Evolutionary conservation across 2,888 invertebrate genomes (phyloP).

Genomic region (Dexiosoma caninum): DNA sequence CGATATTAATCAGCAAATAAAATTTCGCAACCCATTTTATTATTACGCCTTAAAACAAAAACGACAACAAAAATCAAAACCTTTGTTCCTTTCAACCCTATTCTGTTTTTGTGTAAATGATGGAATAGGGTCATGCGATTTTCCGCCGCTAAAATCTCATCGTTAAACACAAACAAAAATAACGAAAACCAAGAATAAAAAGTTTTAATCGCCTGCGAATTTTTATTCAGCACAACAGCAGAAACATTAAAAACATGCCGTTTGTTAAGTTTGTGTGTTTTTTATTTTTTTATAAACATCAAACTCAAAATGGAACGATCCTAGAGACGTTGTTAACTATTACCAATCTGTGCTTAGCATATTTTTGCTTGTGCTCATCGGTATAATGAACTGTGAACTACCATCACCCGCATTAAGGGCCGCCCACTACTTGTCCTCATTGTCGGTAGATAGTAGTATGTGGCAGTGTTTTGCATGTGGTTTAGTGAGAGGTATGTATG

Average conservation of each 20-base stretch:
- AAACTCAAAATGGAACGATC: slow-evolving; percentile 17
- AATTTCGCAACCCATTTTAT: not conserved
- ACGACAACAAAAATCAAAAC: not conserved
- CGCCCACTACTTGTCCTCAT: slow-evolving; percentile 56
- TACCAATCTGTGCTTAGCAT: slow-evolving; percentile 51
- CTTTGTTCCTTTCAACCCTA: not conserved
- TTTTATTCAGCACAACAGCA: slow-evolving; percentile 59
- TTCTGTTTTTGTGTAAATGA: not conserved
- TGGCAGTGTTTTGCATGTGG: not conserved
- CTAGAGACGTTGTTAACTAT: slow-evolving; percentile 33
- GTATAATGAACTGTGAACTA: slow-evolving; percentile 40
- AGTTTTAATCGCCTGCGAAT: slow-evolving; percentile 72
- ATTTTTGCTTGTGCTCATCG: slow-evolving; percentile 8
- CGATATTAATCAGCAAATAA: slow-evolving; percentile 12
- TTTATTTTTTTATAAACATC: too few relatives aligned
- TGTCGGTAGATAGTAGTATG: slow-evolving; percentile 25
- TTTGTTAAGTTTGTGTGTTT: slow-evolving; percentile 18
- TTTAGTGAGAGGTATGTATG: too few relatives aligned
- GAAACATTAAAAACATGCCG: slow-evolving; percentile 42
- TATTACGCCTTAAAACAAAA: not conserved
- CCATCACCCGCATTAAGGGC: slow-evolving; percentile 9
- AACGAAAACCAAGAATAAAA: slow-evolving; percentile 61
- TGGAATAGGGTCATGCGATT: slow-evolving; percentile 49
- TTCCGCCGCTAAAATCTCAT: slow-evolving; percentile 35
- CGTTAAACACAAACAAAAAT: slow-evolving; percentile 48